Evolutionary conservation across 2,888 invertebrate species (phyloP).

Genomic region (Agrotis clavis): DNA sequence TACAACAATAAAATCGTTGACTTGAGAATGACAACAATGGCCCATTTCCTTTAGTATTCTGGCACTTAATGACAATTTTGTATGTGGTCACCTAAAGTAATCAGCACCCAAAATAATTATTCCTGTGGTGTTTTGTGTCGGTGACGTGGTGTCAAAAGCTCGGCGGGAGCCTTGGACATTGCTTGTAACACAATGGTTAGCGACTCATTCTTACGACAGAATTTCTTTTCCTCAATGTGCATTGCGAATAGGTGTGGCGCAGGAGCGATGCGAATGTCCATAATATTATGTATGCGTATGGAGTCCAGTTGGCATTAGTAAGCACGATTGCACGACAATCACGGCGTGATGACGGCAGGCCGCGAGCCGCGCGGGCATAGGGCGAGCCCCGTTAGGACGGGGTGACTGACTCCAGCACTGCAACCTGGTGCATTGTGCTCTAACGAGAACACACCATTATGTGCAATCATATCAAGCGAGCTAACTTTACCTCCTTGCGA

Average conservation of each 20-base stretch:
- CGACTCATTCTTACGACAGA: slow-evolving; percentile 56
- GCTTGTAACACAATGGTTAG: slow-evolving; percentile 57
- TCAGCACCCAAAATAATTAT: slow-evolving; percentile 56
- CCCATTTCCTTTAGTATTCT: slow-evolving; percentile 18
- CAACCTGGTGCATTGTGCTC: slow-evolving; percentile 91
- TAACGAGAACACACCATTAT: slow-evolving; percentile 89
- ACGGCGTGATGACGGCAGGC: slow-evolving; percentile 84
- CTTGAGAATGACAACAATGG: slow-evolving; percentile 28
- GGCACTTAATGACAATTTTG: slow-evolving; percentile 28
- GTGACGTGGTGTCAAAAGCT: slow-evolving; percentile 67
- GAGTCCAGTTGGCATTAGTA: slow-evolving; percentile 85
- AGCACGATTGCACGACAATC: slow-evolving; percentile 84
- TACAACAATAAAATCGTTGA: background rate
- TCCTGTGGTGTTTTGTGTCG: slow-evolving; percentile 71
- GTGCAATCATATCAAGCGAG: slow-evolving; percentile 84
- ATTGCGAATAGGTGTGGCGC: slow-evolving; percentile 66
- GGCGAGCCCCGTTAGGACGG: slow-evolving; percentile 90
- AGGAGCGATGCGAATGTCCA: slow-evolving; percentile 70
- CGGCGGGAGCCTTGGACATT: slow-evolving; percentile 80
- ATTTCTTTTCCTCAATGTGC: slow-evolving; percentile 60
- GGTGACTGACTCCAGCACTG: slow-evolving; percentile 90
- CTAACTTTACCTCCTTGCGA: slow-evolving; percentile 77
- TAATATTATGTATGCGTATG: slow-evolving; percentile 77
- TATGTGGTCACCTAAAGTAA: slow-evolving; percentile 50
- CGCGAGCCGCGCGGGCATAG: slow-evolving; percentile 79